Evolutionary conservation across 1,140 invertebrate genomes (phyloP), one percentile per base, ranked within the genome.

Genomic region (Wiebesia pumilae): DNA sequence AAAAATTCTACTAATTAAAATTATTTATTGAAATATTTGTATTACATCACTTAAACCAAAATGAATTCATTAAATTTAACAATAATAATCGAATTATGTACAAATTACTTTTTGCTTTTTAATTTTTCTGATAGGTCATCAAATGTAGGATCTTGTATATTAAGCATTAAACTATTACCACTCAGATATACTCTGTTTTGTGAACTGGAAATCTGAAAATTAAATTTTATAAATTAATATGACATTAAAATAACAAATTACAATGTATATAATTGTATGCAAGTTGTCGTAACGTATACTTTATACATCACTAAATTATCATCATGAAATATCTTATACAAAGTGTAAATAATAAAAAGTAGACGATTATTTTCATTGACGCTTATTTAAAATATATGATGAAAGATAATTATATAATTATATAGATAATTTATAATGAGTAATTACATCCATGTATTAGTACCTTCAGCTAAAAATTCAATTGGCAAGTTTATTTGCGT

Each of bases 161-260:
- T 99, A 92, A 99, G 95, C 98, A 99, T 99, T 84, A 99, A 95
- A 90, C 96, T 97, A 91, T 97, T 97, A 73, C 98, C 97, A 91
- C 96, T 98, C 75, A 99, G 95, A 94, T 98, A 99, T 7, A 99
- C 97, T 93, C 97, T 96, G 93, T 99, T 99, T 93, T 98, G 98
- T 54, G 98, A 98, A 91, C 95, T 96, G 47, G 99, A 97, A 94
- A 99, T 97, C 98, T 98, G 91, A 89, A 94, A 92, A 62, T 54
- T n/a, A 69, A 54, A 69, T 43, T 24, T n/a, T 27, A 7, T 38
- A 54, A 54, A 58, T 79, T 79, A 30, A 77, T 65, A 16, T n/a
- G n/a, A n/a, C n/a, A n/a, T n/a, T n/a, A n/a, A n/a, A n/a, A n/a
- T n/a, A n/a, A n/a, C 58, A 69, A 69, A 69, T 69, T 30, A 69